phyloP scores from a whole-genome alignment of 1,140 invertebrate genomes.

The Pseudomyrmex pallidus region DNA sequence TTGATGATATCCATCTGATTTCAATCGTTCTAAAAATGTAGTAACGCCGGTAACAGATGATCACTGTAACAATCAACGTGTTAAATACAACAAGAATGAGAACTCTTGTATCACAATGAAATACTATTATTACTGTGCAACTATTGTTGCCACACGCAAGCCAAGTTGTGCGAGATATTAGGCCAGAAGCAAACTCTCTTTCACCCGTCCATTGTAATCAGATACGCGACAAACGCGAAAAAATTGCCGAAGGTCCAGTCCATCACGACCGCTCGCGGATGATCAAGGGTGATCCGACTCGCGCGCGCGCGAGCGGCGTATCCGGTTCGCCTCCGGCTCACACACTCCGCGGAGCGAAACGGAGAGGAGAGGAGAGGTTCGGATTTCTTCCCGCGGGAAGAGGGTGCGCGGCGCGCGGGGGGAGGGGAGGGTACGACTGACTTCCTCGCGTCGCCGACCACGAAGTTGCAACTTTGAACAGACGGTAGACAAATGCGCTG shows the following conservation, averaged over 20 bases:
- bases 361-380: conserved; percentile 67
- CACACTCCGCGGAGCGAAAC: conserved; percentile 23
- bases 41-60: too few species aligned
- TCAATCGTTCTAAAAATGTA: too few species aligned
- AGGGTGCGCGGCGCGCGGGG: conserved; percentile 1
- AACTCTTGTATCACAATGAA: too few species aligned
- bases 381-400: conserved; percentile 73
- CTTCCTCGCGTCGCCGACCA: conserved; percentile 57
- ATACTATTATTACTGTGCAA: neutral
- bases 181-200: conserved; percentile 25
- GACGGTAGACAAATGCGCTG: conserved; percentile 83
- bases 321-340: conserved; percentile 70
- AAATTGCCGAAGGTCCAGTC: conserved; percentile 46
- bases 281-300: conserved; percentile 57
- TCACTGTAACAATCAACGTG: too few species aligned
- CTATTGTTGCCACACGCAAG: neutral
- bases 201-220: conserved; percentile 42
- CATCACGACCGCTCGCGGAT: conserved; percentile 52
- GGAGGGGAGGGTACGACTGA: conserved; percentile 56
- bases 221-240: conserved; percentile 57
- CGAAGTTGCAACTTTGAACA: conserved; percentile 78
- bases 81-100: too few species aligned
- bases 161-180: conserved; percentile 23
- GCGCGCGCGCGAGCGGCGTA: conserved; percentile 59
- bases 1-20: too few species aligned